Percentiles rank a stretch among this genome's conserved stretches.
phyloP scores from a whole-genome alignment of 2,888 invertebrate genomes.

The Nemoura dubitans region DNA sequence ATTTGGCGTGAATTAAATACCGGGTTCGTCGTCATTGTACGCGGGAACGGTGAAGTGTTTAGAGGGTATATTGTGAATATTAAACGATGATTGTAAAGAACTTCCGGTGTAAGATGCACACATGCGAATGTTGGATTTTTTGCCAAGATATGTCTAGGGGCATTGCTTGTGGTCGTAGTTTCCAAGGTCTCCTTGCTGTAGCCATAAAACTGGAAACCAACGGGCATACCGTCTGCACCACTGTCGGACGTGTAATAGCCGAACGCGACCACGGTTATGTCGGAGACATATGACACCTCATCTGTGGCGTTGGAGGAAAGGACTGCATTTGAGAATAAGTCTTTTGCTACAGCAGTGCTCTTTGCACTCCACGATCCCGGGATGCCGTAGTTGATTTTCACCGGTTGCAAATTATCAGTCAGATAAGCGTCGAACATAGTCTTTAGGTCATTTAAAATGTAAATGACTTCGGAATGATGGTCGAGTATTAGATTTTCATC shows the following conservation, averaged over 20 bases:
- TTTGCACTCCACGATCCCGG: not conserved
- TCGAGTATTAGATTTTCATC: not conserved
- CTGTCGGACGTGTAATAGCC: not conserved
- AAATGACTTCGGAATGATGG: not conserved
- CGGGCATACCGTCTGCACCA: not conserved
- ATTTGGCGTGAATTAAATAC: not conserved
- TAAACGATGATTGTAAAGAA: not conserved
- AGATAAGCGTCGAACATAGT: not conserved
- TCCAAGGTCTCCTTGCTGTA: not conserved
- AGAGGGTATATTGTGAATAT: not conserved
- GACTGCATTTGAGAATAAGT: not conserved
- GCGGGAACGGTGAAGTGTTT: not conserved
- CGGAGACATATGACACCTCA: not conserved
- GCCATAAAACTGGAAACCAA: not conserved
- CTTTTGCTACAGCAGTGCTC: not conserved
- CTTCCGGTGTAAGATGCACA: not conserved
- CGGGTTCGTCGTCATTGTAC: not conserved
- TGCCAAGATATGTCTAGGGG: not conserved
- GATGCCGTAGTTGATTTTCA: not conserved
- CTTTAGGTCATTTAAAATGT: not conserved
- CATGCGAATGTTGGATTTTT: not conserved
- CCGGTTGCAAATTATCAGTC: not conserved
- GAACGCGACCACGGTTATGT: not conserved
- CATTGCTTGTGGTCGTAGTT: not conserved
- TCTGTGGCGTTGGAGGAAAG: not conserved